These are phyloP conservation scores for Glyphotaelius pellucidus DNA, from an alignment of 2,888 invertebrate genomes.

Conservation along the genomic window DNA sequence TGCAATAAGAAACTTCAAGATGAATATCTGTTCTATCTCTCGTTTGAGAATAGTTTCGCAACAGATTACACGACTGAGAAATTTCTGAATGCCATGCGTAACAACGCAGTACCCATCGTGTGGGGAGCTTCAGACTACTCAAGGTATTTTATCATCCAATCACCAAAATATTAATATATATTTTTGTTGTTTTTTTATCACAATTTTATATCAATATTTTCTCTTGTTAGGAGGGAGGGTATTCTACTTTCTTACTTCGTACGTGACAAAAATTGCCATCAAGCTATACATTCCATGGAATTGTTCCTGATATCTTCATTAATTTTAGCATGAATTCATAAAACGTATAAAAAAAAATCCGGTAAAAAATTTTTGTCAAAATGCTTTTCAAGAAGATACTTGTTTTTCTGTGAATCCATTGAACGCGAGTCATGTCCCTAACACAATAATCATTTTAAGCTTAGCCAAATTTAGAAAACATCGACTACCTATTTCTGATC, in stretches of 20 bases:
- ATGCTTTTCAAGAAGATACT: background rate
- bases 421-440: background rate
- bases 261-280: too few relatives aligned
- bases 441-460: background rate
- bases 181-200: background rate
- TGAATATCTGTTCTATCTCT: constrained; percentile 73
- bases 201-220: background rate
- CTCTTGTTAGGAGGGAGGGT: too few relatives aligned
- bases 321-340: too few relatives aligned
- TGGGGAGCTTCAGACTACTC: constrained; percentile 82
- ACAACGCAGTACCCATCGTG: constrained; percentile 81
- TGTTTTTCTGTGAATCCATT: background rate
- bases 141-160: constrained; percentile 68
- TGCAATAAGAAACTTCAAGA: constrained; percentile 70
- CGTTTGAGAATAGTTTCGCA: constrained; percentile 72
- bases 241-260: too few relatives aligned
- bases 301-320: too few relatives aligned
- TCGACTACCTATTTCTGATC: too few relatives aligned
- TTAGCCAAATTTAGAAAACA: background rate
- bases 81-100: constrained; percentile 74
- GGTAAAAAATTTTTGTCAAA: background rate
- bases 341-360: background rate
- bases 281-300: too few relatives aligned
- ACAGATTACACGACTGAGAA: constrained; percentile 75
- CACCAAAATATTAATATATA: background rate